Conservation (phyloP, 2,888 invertebrate species). For the Listrodromus nycthemerus region DNA sequence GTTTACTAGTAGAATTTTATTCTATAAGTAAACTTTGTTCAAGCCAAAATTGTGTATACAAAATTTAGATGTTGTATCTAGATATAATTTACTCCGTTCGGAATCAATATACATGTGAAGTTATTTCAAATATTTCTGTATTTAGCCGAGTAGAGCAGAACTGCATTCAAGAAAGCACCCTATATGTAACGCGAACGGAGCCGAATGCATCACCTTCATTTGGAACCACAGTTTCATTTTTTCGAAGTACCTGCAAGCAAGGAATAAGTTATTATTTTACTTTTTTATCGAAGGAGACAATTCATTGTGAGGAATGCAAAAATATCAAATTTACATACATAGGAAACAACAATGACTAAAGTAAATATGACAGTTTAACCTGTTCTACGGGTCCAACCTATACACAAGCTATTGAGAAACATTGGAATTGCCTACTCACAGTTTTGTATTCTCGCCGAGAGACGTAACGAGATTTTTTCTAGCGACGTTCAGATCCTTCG, state of each 20-base stretch:
- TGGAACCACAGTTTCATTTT: conserved; percentile 92
- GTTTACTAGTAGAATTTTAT: no score
- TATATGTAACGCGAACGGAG: neutral
- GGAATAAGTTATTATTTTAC: conserved; percentile 15
- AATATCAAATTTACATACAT: conserved; percentile 1
- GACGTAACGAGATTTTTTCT: conserved; percentile 87
- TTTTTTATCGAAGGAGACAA: neutral
- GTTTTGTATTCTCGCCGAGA: conserved; percentile 89
- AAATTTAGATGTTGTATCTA: no score
- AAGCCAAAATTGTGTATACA: no score
- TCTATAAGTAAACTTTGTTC: no score
- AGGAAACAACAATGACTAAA: neutral
- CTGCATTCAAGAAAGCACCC: neutral
- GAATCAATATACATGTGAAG: no score
- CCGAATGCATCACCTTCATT: conserved; percentile 82
- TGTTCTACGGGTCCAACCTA: neutral
- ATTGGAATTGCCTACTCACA: conserved; percentile 78
- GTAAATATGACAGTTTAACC: conserved; percentile 23
- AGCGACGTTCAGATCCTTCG: conserved; percentile 86
- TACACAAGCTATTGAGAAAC: conserved; percentile 2
- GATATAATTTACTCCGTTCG: no score
- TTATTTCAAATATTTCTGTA: no score
- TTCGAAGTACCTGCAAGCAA: conserved; percentile 86
- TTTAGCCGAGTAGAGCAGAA: no score
- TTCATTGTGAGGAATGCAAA: neutral